Evolutionary conservation across 1,140 invertebrate genomes (phyloP), one percentile per base, ranked within the genome.

Genomic region (Sitodiplosis mosellana): DNA sequence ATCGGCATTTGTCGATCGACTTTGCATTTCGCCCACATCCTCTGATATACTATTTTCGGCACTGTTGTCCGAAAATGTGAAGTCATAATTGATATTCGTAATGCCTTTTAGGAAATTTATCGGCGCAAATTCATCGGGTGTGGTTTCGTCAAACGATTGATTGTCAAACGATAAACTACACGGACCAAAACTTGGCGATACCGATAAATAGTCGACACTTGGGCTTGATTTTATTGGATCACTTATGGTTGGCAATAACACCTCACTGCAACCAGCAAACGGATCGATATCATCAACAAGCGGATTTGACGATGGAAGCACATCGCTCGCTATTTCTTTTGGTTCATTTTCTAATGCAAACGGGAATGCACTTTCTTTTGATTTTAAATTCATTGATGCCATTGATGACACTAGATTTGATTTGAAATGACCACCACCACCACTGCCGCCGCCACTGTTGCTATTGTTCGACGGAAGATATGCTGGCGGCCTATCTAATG

Each of bases 11-110:
- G 53, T 51, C 44, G 52, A 19, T 52, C 53, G 18, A 37, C 49
- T 44, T 54, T 51, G 40, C 58, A 56, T 46, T 61, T 51, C 42
- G 58, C 43, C 20, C 50, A 48, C 51, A 60, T 53, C 43, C 53
- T 58, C 38, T 59, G 2, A 54, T 57, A 22, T 62, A 51, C 78
- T 80, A 54, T 78, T 80, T 4, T 81, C 78, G 0, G 69, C 74
- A 52, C 78, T 81, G 33, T 77, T 65, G 60, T 81, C 79, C 2
- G 76, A 81, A 43, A 78, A 63, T 56, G 80, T 78, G 41, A 81
- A 80, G 51, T 81, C 80, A 54, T 80, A 81, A 60, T 79, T 81
- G 18, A 81, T 73, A 55, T 76, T 76, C n/a, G 73, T 76, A 12
- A 81, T 55, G 1, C 71, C 68, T 56, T 21, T 70, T 56, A 0